A percentile compares a stretch with the other conserved stretches of the same genome.
Evolutionary conservation across 1,140 invertebrate species (phyloP).

Genomic region (Dendroctonus valens): DNA sequence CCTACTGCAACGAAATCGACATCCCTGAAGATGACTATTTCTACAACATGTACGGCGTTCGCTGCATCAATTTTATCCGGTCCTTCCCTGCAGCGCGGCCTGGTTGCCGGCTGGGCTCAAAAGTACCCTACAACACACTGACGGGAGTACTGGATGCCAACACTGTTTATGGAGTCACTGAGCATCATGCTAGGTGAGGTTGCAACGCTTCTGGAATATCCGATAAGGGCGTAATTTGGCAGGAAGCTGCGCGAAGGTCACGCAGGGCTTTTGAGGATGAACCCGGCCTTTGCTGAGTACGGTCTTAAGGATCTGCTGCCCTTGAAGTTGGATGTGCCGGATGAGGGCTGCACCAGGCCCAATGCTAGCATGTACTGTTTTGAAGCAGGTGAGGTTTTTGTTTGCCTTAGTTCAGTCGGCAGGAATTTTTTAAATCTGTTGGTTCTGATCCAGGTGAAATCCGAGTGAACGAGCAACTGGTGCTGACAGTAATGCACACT

Average conservation of each 20-base stretch:
- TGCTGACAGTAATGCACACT: constrained; percentile 88
- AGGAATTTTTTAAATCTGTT: not conserved
- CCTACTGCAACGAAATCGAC: constrained; percentile 87
- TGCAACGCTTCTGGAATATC: not conserved
- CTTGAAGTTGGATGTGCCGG: constrained; percentile 85
- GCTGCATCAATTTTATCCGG: constrained; percentile 85
- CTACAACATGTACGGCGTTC: constrained; percentile 79
- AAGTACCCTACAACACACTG: constrained; percentile 77
- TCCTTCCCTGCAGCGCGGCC: constrained; percentile 80
- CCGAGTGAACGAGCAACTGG: constrained; percentile 89
- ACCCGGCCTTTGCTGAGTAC: constrained; percentile 83
- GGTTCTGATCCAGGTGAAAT: constrained; percentile 72
- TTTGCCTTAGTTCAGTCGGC: not conserved
- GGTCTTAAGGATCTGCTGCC: constrained; percentile 86
- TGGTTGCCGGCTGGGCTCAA: constrained; percentile 71
- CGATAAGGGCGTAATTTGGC: not conserved
- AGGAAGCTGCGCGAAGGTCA: constrained; percentile 77
- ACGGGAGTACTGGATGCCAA: constrained; percentile 81
- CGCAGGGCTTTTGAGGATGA: constrained; percentile 79
- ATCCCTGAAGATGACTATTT: constrained; percentile 91
- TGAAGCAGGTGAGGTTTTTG: constrained; percentile 70
- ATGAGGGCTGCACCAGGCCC: constrained; percentile 88
- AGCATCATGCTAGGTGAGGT: constrained; percentile 67
- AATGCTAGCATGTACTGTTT: constrained; percentile 89
- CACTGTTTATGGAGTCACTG: constrained; percentile 81